Evolutionary conservation across 1,140 invertebrate species (phyloP).

Genomic region (Schmidtea mediterranea): DNA sequence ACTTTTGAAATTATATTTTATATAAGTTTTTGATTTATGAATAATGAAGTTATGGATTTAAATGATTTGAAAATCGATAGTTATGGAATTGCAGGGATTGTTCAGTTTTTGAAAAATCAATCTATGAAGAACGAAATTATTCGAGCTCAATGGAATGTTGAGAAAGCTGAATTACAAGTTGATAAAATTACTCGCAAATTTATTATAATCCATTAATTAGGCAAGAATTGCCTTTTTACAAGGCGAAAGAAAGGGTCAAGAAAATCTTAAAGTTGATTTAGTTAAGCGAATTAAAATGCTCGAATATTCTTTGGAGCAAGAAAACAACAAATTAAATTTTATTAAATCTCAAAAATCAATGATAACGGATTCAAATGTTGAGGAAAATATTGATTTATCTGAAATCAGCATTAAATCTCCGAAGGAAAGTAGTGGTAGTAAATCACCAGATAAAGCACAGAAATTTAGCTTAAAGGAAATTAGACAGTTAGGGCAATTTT

Average conservation of each 20-base stretch:
- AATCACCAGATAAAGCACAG: too few species aligned
- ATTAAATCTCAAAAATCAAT: background rate
- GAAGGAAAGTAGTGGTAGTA: too few species aligned
- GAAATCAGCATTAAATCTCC: too few species aligned
- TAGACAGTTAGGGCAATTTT: too few species aligned
- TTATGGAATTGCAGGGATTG: conserved; percentile 90
- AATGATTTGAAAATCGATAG: too few species aligned
- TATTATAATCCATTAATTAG: conserved; percentile 34
- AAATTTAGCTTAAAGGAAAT: too few species aligned
- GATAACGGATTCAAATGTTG: background rate
- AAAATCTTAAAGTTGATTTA: conserved; percentile 92
- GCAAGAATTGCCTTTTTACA: conserved; percentile 84
- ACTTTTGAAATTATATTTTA: too few species aligned
- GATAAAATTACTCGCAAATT: too few species aligned
- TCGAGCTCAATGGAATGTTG: conserved; percentile 92
- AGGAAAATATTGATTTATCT: background rate
- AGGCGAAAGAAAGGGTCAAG: conserved; percentile 91
- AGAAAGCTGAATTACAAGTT: conserved; percentile 51
- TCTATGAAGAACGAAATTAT: conserved; percentile 96
- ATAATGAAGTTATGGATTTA: too few species aligned
- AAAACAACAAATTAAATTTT: background rate
- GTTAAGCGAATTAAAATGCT: conserved; percentile 97
- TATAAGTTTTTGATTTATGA: too few species aligned
- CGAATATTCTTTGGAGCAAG: conserved; percentile 64
- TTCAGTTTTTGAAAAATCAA: conserved; percentile 97